Percentiles rank a stretch among this genome's conserved stretches.
Evolutionary conservation across 2,888 invertebrate genomes (phyloP).

Genomic region (Epinotia demarniana): DNA sequence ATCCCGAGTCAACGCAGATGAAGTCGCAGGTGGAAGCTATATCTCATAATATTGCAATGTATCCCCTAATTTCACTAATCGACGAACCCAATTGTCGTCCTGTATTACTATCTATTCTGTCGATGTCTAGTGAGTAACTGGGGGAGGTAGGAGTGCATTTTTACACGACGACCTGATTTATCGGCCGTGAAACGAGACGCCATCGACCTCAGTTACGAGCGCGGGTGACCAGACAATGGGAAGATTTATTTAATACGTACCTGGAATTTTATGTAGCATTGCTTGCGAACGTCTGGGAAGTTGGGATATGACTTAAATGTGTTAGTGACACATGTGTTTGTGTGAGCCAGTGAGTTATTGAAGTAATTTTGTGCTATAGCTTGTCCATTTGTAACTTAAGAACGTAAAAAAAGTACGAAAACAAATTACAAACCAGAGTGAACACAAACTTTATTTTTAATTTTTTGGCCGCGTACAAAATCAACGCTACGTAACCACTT

Average conservation of each 20-base stretch:
- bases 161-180: conserved; percentile 50
- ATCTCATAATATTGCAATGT: too few species aligned
- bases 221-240: conserved; percentile 21
- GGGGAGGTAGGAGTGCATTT: conserved; percentile 49
- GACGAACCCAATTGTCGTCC: too few species aligned
- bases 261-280: neutral
- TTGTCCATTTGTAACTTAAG: neutral
- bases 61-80: too few species aligned
- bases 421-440: too few species aligned
- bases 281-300: neutral
- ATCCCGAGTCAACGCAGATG: too few species aligned
- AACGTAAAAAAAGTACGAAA: neutral
- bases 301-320: neutral
- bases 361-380: neutral
- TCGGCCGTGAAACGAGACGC: conserved; percentile 51
- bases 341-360: neutral
- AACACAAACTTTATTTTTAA: too few species aligned
- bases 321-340: neutral
- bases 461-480: too few species aligned
- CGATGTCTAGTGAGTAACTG: neutral
- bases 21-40: too few species aligned
- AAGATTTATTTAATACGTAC: neutral
- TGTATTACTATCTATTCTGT: too few species aligned
- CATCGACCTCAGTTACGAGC: conserved; percentile 43
- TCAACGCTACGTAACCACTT: too few species aligned